These are phyloP conservation scores for Centrocercus urophasianus DNA, from an alignment of 2,113 vertebrate genomes.

Conservation along the genomic window DNA sequence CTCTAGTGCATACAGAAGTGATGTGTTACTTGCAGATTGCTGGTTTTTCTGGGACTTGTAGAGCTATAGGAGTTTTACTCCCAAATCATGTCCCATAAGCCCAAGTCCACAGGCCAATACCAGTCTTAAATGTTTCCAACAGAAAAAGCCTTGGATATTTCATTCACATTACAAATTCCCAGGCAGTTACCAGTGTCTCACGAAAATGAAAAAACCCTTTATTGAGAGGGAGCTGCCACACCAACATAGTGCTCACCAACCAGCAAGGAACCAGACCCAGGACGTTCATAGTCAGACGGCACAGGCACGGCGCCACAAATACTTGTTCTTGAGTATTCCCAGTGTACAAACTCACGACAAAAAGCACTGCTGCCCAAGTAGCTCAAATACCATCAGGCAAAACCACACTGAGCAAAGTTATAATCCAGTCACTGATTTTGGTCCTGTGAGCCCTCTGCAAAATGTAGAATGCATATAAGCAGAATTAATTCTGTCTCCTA, in stretches of 20 bases:
- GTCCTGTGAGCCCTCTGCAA: not conserved
- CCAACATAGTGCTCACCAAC: fast-evolving
- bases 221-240: fast-evolving
- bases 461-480: not conserved
- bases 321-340: not conserved
- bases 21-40: not conserved
- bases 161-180: not conserved
- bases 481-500: not conserved
- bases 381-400: not conserved
- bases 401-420: not conserved
- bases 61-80: not conserved
- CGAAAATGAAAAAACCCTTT: not conserved
- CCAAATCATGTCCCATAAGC: fast-evolving
- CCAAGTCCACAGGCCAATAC: not conserved
- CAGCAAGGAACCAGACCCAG: not conserved
- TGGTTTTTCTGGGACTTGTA: not conserved
- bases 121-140: not conserved
- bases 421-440: not conserved
- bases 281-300: not conserved
- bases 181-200: not conserved
- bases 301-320: not conserved
- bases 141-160: not conserved
- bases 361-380: not conserved
- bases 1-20: fast-evolving
- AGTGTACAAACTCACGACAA: fast-evolving